Percentiles rank a stretch among this genome's conserved stretches.
Conservation (phyloP, 2,888 invertebrate genomes). For the Himalopsyche kuldschensis region DNA sequence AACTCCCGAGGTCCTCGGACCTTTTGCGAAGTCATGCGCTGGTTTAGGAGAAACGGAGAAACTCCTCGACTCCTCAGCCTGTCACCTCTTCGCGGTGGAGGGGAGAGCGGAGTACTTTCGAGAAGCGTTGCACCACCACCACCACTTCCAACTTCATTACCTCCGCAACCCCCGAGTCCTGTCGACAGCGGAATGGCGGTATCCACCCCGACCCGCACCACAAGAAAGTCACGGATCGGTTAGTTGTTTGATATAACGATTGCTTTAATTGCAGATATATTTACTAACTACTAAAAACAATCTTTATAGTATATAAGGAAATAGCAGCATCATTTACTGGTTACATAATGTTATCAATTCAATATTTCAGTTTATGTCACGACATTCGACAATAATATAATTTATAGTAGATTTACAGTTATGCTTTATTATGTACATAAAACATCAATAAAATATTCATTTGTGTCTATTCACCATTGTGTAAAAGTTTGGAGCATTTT, state of each 20-base stretch:
- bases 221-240: conserved; percentile 55
- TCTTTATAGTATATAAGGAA: no score
- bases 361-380: no score
- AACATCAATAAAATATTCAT: not conserved
- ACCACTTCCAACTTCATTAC: conserved; percentile 20
- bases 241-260: conserved; percentile 24
- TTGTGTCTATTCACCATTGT: not conserved
- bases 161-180: conserved; percentile 15
- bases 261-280: no score
- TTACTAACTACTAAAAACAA: no score
- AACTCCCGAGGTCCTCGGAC: not conserved
- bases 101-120: conserved; percentile 35
- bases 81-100: conserved; percentile 55
- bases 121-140: conserved; percentile 35
- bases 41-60: conserved; percentile 68
- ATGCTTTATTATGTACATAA: no score
- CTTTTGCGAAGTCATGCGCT: conserved; percentile 60
- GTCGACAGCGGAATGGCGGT: conserved; percentile 37
- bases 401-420: no score
- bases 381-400: no score
- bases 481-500: not conserved
- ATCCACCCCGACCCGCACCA: conserved; percentile 34
- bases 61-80: conserved; percentile 71
- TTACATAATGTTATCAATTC: no score
- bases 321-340: no score